Conservation (phyloP, 2,797 vertebrate species). For the Anisognathus igniventris region DNA sequence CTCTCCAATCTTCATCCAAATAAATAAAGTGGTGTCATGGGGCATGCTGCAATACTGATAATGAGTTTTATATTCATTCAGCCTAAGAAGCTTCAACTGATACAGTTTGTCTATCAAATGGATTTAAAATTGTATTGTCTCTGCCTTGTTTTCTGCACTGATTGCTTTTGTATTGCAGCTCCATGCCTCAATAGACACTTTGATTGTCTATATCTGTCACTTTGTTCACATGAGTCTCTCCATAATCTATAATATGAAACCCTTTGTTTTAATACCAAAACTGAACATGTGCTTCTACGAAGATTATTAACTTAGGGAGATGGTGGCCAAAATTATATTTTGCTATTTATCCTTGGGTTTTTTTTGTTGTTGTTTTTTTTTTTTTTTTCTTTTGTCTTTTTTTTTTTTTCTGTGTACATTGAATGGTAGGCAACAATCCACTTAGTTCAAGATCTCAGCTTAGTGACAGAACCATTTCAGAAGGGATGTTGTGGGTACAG, state of each 20-base stretch:
- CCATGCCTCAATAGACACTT: constrained; percentile 71
- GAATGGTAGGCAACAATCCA: neutral
- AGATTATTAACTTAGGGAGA: constrained; percentile 42
- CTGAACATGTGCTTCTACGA: neutral
- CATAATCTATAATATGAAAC: constrained; percentile 59
- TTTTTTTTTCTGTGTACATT: neutral
- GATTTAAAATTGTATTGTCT: constrained; percentile 71
- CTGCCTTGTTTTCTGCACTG: constrained; percentile 59
- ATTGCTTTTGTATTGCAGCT: constrained; percentile 66
- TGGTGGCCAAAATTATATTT: neutral
- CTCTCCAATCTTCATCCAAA: constrained; percentile 53
- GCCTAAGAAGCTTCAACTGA: constrained; percentile 64
- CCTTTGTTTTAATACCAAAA: constrained; percentile 48
- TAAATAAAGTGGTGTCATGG: constrained; percentile 65
- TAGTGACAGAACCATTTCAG: neutral
- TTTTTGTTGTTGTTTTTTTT: neutral
- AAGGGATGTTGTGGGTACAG: neutral
- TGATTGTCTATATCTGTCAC: constrained; percentile 65
- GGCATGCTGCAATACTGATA: constrained; percentile 59
- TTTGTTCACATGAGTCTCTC: constrained; percentile 54
- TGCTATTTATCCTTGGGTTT: neutral
- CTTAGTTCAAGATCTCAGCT: neutral
- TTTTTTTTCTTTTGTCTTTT: neutral
- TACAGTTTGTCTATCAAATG: constrained; percentile 70
- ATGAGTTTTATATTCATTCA: constrained; percentile 71